phyloP scores from a whole-genome alignment of 2,797 vertebrate species.

The Cottoperca gobio region DNA sequence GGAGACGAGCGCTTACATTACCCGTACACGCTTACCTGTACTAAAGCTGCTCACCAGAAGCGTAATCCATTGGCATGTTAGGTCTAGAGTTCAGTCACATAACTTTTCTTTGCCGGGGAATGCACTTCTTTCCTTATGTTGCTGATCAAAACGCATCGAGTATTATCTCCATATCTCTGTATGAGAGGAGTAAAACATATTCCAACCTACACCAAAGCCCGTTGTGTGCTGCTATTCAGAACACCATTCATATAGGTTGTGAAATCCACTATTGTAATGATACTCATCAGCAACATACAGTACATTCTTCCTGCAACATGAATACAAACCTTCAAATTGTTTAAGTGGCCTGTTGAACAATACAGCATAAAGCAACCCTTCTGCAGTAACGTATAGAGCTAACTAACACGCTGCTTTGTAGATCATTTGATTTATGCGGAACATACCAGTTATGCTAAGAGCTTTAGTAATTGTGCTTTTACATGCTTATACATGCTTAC shows the following conservation, averaged over 20 bases:
- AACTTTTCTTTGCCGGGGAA: background rate
- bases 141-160: slow-evolving; percentile 9
- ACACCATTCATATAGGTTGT: background rate
- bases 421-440: background rate
- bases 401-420: background rate
- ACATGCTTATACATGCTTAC: background rate
- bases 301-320: background rate
- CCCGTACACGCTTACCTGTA: slow-evolving; percentile 66
- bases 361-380: background rate
- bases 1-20: slow-evolving; percentile 62
- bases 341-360: background rate
- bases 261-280: background rate
- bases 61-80: slow-evolving; percentile 57
- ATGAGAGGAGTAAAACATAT: background rate
- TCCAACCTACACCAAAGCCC: background rate
- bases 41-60: slow-evolving; percentile 55
- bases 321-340: background rate
- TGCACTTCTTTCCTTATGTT: slow-evolving; percentile 1
- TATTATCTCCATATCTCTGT: background rate
- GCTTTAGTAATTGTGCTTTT: background rate
- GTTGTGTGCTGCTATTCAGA: background rate
- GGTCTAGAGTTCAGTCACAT: slow-evolving; percentile 38
- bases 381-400: background rate
- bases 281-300: slow-evolving; percentile 1
- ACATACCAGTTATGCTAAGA: background rate